Conservation (phyloP, 2,113 vertebrate genomes). For the Oenanthe melanoleuca region DNA sequence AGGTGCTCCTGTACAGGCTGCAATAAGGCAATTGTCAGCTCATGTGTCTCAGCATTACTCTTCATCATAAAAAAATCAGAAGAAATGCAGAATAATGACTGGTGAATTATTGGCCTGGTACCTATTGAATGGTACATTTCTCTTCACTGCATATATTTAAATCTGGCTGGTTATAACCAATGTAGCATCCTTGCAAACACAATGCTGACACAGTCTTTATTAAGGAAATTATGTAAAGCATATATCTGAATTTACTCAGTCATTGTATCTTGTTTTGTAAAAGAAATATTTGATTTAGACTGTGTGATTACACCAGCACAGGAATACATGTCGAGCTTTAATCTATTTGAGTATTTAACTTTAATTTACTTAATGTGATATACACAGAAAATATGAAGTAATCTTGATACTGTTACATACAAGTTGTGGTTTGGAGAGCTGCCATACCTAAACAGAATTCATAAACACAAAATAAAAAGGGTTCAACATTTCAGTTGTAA, state of each 20-base stretch:
- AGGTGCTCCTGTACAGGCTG: not conserved
- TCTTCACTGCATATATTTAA: not conserved
- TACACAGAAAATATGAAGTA: not conserved
- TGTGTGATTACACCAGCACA: not conserved
- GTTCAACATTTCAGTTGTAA: not conserved
- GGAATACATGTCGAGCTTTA: not conserved
- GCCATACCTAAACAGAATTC: not conserved
- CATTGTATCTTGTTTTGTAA: not conserved
- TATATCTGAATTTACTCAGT: not conserved
- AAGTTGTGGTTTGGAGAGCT: not conserved
- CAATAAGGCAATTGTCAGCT: fast-evolving
- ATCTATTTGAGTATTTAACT: not conserved
- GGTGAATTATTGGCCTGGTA: not conserved
- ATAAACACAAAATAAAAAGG: not conserved
- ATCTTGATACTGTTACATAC: not conserved
- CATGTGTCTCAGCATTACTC: not conserved
- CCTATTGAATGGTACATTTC: not conserved
- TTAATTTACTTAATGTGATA: not conserved
- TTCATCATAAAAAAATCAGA: not conserved
- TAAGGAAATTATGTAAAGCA: not conserved
- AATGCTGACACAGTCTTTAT: not conserved
- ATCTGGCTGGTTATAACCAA: not conserved
- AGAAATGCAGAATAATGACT: not conserved
- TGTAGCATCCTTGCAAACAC: not conserved
- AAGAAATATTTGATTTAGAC: not conserved